Conservation (phyloP, 2,888 invertebrate species). For the Spicauda simplicius region DNA sequence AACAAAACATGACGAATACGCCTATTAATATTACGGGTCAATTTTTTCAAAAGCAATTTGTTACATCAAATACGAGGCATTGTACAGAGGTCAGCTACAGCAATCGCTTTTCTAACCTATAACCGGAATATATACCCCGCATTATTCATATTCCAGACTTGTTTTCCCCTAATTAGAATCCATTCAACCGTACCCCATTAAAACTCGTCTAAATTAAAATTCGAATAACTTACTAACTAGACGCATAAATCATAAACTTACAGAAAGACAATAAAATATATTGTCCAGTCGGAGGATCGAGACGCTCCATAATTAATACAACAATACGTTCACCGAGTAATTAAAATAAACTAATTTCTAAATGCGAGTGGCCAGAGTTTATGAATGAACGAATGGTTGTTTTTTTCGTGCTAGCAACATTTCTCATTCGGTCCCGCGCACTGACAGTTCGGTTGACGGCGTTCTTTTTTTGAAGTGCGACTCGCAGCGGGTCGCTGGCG, state of each 20-base stretch:
- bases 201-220: constrained; percentile 84
- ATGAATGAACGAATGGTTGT: constrained; percentile 72
- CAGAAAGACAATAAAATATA: constrained; percentile 83
- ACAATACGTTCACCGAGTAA: constrained; percentile 78
- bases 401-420: constrained; percentile 71
- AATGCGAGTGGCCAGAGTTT: constrained; percentile 68
- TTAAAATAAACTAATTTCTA: constrained; percentile 84
- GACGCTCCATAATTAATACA: constrained; percentile 76
- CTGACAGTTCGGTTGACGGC: constrained; percentile 78
- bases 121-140: constrained; percentile 82
- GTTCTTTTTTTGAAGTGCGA: constrained; percentile 76
- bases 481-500: constrained; percentile 74
- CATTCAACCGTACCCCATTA: constrained; percentile 82
- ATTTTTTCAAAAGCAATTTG: constrained; percentile 69
- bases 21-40: constrained; percentile 60
- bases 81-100: constrained; percentile 61
- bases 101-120: constrained; percentile 70
- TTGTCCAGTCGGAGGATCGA: constrained; percentile 69
- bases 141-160: constrained; percentile 77
- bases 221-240: constrained; percentile 85
- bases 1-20: constrained; percentile 22
- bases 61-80: constrained; percentile 70
- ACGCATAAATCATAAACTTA: constrained; percentile 76
- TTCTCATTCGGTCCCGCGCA: constrained; percentile 74
- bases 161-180: constrained; percentile 83